A percentile compares a stretch with the other conserved stretches of the same genome.
phyloP scores from a whole-genome alignment of 2,888 invertebrate species.

The Camptogramma bilineatum region DNA sequence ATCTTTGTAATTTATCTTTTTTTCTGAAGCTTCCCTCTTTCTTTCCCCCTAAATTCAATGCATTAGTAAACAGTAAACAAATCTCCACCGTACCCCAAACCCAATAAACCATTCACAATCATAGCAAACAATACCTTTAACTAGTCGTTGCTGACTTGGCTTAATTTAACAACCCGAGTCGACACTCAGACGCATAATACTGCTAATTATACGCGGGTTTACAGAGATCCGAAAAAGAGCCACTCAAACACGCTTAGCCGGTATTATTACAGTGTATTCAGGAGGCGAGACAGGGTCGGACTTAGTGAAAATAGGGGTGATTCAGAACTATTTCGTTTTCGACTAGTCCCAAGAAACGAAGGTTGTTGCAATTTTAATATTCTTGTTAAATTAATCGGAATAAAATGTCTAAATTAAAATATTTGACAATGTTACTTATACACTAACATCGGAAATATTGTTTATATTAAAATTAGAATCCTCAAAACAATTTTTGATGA shows the following conservation, averaged over 20 bases:
- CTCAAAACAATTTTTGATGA: no score
- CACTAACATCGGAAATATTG: no score
- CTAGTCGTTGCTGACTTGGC: slow-evolving; percentile 83
- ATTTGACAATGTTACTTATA: no score
- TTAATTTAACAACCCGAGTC: slow-evolving; percentile 83
- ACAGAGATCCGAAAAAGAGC: slow-evolving; percentile 84
- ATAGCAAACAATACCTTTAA: slow-evolving; percentile 64
- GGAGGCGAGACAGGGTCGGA: slow-evolving; percentile 57
- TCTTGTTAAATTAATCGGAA: no score
- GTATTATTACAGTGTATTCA: slow-evolving; percentile 85
- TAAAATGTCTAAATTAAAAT: no score
- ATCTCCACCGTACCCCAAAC: slow-evolving; percentile 36
- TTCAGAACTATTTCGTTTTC: no score
- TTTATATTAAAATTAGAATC: no score
- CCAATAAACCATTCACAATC: slow-evolving; percentile 59
- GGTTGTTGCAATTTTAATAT: no score
- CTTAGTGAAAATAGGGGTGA: not conserved
- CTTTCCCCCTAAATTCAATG: not conserved
- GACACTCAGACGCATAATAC: slow-evolving; percentile 84
- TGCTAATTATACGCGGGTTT: slow-evolving; percentile 84
- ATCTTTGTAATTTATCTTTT: not conserved
- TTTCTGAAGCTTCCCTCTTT: not conserved
- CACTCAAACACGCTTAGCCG: slow-evolving; percentile 85
- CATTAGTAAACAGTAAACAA: slow-evolving; percentile 33
- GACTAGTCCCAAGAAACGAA: no score